These are phyloP conservation scores for Boloria selene DNA, from an alignment of 2,888 invertebrate species.

Conservation along the genomic window DNA sequence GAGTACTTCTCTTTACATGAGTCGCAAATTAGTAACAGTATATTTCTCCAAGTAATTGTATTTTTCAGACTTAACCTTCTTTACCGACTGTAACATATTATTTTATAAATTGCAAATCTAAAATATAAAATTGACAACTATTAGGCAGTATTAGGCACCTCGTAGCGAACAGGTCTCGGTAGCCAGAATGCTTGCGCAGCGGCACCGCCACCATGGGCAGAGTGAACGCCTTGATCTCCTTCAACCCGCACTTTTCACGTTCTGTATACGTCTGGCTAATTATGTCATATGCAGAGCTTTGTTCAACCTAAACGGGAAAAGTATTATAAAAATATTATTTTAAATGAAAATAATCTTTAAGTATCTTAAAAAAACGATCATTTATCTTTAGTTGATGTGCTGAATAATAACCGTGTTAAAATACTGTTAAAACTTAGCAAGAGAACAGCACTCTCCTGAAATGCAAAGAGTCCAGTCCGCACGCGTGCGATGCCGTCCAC, in stretches of 20 bases:
- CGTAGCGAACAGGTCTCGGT: constrained; percentile 78
- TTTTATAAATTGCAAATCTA: too few relatives aligned
- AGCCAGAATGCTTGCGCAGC: constrained; percentile 79
- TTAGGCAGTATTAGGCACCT: constrained; percentile 56
- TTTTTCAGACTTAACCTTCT: too few relatives aligned
- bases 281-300: constrained; percentile 82
- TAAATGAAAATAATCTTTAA: too few relatives aligned
- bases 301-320: constrained; percentile 71
- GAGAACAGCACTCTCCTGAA: constrained; percentile 62
- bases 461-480: constrained; percentile 81
- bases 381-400: too few relatives aligned
- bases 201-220: constrained; percentile 81
- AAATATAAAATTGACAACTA: background rate
- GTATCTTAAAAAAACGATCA: too few relatives aligned
- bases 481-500: constrained; percentile 80
- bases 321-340: background rate
- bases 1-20: too few relatives aligned
- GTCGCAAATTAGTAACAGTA: too few relatives aligned
- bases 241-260: constrained; percentile 84
- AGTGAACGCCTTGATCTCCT: constrained; percentile 82
- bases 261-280: constrained; percentile 84
- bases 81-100: too few relatives aligned
- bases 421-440: background rate
- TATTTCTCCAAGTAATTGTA: too few relatives aligned
- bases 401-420: too few relatives aligned